Base-by-base conservation (phyloP, 2,888 invertebrate genomes). In the Elgonia sp. region DNA sequence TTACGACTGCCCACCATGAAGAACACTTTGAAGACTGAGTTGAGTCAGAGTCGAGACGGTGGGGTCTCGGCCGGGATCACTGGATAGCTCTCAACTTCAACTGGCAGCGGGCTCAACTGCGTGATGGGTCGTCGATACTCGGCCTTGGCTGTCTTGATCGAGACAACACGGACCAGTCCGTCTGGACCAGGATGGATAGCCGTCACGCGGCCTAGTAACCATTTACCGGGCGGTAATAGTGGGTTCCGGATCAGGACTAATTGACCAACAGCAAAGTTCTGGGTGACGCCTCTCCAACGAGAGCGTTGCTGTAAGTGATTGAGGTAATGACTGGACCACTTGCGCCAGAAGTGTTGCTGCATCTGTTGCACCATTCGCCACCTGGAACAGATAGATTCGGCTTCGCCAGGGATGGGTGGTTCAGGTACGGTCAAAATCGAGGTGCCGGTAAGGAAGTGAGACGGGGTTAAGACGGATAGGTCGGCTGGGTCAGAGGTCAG, bases 271-370 rank as follows among this genome's bases (percentile, higher is more conserved):
- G n/a, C 29, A n/a, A 89, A 81, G 40, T 89, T 89, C 0, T 20
- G 69, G 8, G n/a, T 9, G 0, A 67, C 75, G 0, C 62, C 18
- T 3, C 84, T 53, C 89, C 89, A 90, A n/a, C 88, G 81, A 4
- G 37, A n/a, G 55, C 85, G 62, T 39, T 81, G 72, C 42, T 89
- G 89, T 4, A 89, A 60, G n/a, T 88, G 86, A 8, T 73, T 73
- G 3, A 89, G 75, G 60, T 90, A 89, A 18, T 89, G 86, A 0
- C 16, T n/a, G 0, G 72, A 72, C 89, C 90, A 89, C 18, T n/a
- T 21, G 21, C 50, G 77, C 82, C 82, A 82, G 39, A 82, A 82
- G 0, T 18, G 40, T 12, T 82, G 55, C 18, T 67, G 75, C 8
- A 76, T 37, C 6, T 82, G 55, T 14, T 67, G 75, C 8, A 76